Conservation (phyloP, 2,888 invertebrate genomes). For the Carpatolechia fugitivella region DNA sequence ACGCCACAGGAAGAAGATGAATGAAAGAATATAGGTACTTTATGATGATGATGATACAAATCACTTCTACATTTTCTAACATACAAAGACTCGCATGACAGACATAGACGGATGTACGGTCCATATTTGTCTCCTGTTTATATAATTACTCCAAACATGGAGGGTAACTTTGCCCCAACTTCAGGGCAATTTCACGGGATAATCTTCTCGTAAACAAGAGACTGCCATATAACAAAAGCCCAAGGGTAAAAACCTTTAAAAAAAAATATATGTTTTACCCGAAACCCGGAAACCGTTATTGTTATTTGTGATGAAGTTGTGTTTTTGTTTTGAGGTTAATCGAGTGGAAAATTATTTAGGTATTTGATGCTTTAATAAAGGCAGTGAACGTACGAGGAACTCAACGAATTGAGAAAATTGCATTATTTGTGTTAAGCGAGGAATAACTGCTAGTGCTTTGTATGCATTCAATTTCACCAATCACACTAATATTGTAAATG, state of each 20-base stretch:
- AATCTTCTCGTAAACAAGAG: constrained; percentile 18
- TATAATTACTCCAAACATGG: constrained; percentile 6
- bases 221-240: constrained; percentile 6
- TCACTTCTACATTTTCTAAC: too few species aligned
- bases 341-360: neutral
- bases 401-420: too few species aligned
- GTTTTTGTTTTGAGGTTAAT: neutral
- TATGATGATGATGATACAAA: too few species aligned
- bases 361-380: too few species aligned
- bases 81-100: too few species aligned
- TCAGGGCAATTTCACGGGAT: constrained; percentile 10
- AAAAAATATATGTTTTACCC: constrained; percentile 3
- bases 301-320: neutral
- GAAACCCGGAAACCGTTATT: neutral
- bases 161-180: constrained; percentile 2
- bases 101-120: neutral
- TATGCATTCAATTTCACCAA: too few species aligned
- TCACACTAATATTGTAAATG: too few species aligned
- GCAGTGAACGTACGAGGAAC: too few species aligned
- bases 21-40: too few species aligned
- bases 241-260: neutral
- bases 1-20: too few species aligned
- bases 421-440: too few species aligned
- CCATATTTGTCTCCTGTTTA: neutral
- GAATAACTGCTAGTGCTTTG: too few species aligned